These are phyloP conservation scores for Dicycla oo DNA, from an alignment of 2,888 invertebrate genomes.

Conservation along the genomic window DNA sequence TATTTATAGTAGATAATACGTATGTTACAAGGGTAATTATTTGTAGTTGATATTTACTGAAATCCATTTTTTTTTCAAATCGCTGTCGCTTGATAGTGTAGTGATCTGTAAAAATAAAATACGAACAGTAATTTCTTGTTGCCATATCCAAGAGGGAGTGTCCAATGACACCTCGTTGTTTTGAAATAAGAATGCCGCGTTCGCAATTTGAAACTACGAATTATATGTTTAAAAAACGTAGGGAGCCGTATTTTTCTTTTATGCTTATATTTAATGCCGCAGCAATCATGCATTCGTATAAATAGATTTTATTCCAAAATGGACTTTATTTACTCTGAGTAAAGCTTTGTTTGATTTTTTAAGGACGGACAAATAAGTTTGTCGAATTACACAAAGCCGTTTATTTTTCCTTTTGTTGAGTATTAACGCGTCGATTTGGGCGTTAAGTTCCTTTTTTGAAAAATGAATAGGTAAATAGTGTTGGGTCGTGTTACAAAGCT, in stretches of 20 bases:
- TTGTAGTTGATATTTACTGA: not conserved
- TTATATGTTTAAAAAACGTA: conserved; percentile 88
- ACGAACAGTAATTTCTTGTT: conserved; percentile 71
- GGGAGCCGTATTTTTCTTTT: conserved; percentile 84
- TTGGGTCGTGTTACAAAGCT: conserved; percentile 85
- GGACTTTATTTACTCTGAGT: not conserved
- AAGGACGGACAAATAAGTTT: conserved; percentile 16
- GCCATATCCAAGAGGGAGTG: conserved; percentile 82
- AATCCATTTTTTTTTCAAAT: not conserved
- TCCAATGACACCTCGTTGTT: conserved; percentile 90
- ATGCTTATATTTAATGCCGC: conserved; percentile 71
- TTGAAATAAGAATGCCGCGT: conserved; percentile 90
- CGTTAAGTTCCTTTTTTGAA: conserved; percentile 89
- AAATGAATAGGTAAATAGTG: conserved; percentile 90
- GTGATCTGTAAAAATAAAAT: not conserved
- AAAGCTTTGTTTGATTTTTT: conserved; percentile 1
- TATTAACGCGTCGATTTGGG: conserved; percentile 89
- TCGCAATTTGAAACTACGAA: conserved; percentile 90
- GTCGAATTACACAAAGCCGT: conserved; percentile 87
- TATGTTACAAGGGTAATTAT: not conserved
- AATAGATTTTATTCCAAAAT: conserved; percentile 16
- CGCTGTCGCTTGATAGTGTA: too few species aligned
- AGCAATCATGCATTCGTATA: conserved; percentile 36
- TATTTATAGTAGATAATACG: not conserved
- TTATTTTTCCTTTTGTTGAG: conserved; percentile 88